Evolutionary conservation across 1,140 invertebrate species (phyloP), one percentile per base, ranked within the genome.

Genomic region (Platyscapa corneri): DNA sequence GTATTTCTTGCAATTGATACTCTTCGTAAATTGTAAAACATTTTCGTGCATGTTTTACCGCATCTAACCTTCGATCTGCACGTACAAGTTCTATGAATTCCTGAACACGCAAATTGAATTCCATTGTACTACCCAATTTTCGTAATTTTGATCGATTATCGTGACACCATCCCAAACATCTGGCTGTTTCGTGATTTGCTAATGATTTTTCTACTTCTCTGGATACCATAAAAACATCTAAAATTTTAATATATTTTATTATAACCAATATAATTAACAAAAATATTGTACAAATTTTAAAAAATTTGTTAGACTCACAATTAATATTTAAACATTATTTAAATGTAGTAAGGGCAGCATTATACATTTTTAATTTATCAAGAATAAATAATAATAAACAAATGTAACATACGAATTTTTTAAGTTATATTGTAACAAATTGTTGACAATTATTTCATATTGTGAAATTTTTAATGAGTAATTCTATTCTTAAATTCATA

Each of bases 61-160:
- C 98, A 87, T 99, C 98, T 65, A 98, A 93, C 83, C 97, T 94
- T 85, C 96, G 94, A 91, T 98, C 97, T 27, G 95, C 94, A 87
- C 97, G 95, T n/a, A 99, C 96, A 32, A 99, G 92, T 93, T 99
- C 99, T 76, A 99, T 96, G 91, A 99, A 99, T 92, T 99, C 98
- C 93, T 96, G 93, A 20, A 99, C 96, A 39, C 98, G 95, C 82
- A 99, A 94, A 92, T 98, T 98, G 90, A 99, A 99, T 92, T 97
- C 97, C 95, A 98, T 96, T 42, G 95, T 97, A 34, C 96, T 97
- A 89, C 97, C 97, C 80, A 99, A 95, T 94, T 99, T 99, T 70
- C 98, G 94, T 74, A 99, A 94, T 91, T 99, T 99, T 7, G 98
- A 99, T 91, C 98, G 97, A 94, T 99, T 99, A 89, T 99, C 99